A percentile compares a stretch with the other conserved stretches of the same genome.
Conservation (phyloP, 2,797 vertebrate species). For the Poeciliopsis turneri region DNA sequence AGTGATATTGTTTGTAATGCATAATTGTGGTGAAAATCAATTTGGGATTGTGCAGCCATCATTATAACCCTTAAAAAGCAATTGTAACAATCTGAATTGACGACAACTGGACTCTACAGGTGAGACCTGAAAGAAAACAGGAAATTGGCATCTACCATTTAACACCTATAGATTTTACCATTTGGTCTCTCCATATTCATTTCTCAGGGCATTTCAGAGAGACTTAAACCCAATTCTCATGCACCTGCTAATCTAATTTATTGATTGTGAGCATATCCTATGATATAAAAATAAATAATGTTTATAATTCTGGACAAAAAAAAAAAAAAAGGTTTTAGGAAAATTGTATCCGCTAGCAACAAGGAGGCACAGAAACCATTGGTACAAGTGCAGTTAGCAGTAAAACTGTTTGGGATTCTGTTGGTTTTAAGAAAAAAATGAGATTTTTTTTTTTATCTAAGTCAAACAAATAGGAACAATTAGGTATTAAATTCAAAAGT, state of each 20-base stretch:
- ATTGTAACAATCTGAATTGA: neutral
- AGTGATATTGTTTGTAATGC: neutral
- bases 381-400: neutral
- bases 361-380: neutral
- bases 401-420: neutral
- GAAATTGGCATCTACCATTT: neutral
- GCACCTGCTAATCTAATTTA: neutral
- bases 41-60: neutral
- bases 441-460: neutral
- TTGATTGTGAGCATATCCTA: neutral
- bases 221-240: neutral
- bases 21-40: neutral
- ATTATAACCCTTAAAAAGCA: neutral
- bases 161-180: neutral
- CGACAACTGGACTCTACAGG: neutral
- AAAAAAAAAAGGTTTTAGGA: neutral
- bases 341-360: neutral
- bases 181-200: neutral
- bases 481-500: neutral
- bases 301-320: neutral
- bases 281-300: neutral
- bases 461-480: neutral
- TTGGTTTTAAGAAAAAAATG: neutral
- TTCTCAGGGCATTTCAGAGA: neutral
- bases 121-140: neutral